Conservation (phyloP, 2,113 vertebrate species). For the Macquaria ambigua region DNA sequence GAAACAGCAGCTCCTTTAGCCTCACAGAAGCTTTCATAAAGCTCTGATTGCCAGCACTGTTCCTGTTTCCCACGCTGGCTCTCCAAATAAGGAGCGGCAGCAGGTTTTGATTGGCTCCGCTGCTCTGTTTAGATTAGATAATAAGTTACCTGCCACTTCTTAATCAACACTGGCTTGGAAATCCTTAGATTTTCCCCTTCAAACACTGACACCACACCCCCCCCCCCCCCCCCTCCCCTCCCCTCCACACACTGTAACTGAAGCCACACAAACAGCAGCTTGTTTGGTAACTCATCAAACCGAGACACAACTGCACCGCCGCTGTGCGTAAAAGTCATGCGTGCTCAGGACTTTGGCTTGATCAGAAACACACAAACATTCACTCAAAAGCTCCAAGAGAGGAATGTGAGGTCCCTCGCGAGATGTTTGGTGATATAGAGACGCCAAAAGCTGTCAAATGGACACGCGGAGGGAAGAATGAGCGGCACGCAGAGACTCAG, state of each 20-base stretch:
- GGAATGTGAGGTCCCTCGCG: neutral
- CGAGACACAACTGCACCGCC: constrained; percentile 18
- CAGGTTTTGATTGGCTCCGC: constrained; percentile 45
- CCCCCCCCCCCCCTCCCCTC: fast-evolving
- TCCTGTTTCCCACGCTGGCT: constrained; percentile 63
- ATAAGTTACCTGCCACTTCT: constrained; percentile 68
- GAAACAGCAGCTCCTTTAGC: neutral
- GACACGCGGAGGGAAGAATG: neutral
- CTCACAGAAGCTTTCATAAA: constrained; percentile 1
- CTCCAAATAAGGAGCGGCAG: constrained; percentile 22
- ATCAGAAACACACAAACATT: constrained; percentile 7
- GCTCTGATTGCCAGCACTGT: constrained; percentile 27
- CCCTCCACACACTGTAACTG: neutral
- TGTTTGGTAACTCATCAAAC: constrained; percentile 52
- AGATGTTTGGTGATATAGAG: neutral
- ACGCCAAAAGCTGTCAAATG: constrained; percentile 1
- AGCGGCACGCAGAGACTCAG: constrained; percentile 7
- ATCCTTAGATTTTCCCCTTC: neutral
- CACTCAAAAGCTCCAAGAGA: neutral
- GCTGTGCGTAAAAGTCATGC: constrained; percentile 55
- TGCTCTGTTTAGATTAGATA: constrained; percentile 60
- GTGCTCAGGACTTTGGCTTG: neutral
- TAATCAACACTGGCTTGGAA: constrained; percentile 40
- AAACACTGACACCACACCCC: neutral
- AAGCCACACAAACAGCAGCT: constrained; percentile 37